phyloP scores from a whole-genome alignment of 1,140 invertebrate genomes.

The Hylyphantes graminicola region DNA sequence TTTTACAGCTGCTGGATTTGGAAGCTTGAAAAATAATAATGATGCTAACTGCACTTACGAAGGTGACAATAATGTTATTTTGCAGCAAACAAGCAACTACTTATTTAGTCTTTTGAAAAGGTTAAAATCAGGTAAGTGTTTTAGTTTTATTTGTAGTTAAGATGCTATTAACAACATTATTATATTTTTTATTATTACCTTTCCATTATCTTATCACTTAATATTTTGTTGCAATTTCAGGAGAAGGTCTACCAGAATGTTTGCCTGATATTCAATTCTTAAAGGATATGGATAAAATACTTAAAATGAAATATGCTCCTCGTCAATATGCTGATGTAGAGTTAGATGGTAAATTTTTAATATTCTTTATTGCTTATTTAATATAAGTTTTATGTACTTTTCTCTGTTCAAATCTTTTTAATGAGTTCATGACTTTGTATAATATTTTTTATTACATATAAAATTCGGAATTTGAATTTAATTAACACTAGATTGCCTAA shows the following conservation, averaged over 20 bases:
- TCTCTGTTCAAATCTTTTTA: not conserved
- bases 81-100: conserved; percentile 95
- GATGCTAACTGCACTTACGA: conserved; percentile 95
- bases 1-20: conserved; percentile 77
- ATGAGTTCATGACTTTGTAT: not conserved
- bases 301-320: conserved; percentile 65
- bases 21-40: conserved; percentile 85
- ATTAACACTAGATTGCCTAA: too few relatives aligned
- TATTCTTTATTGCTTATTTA: not conserved
- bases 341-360: conserved; percentile 21
- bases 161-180: not conserved
- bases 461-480: too few relatives aligned
- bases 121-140: conserved; percentile 34
- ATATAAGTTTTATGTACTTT: not conserved
- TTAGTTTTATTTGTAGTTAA: not conserved
- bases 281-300: conserved; percentile 65
- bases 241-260: conserved; percentile 8
- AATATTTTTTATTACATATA: not conserved
- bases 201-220: too few relatives aligned
- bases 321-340: conserved; percentile 45
- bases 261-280: conserved; percentile 70
- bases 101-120: conserved; percentile 73
- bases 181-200: not conserved
- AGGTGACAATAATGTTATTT: conserved; percentile 94
- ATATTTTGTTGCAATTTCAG: not conserved